Evolutionary conservation across 1,140 invertebrate genomes (phyloP).

Genomic region (Trialeurodes vaporariorum): DNA sequence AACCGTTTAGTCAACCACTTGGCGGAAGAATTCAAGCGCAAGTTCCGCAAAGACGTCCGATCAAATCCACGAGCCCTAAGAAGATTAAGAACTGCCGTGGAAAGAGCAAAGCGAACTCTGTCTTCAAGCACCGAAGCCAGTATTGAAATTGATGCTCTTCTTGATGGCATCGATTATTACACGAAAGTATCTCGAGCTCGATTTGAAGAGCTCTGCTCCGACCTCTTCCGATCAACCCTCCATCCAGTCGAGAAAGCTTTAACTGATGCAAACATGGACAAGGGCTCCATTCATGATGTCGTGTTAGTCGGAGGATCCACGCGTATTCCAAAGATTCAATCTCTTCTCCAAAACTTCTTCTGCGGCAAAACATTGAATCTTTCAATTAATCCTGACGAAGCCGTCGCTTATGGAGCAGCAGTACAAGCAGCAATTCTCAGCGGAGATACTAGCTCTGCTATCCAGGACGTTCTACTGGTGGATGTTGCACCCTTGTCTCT

Average conservation of each 20-base stretch:
- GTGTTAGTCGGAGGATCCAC: slow-evolving; percentile 97
- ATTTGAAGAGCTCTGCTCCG: slow-evolving; percentile 89
- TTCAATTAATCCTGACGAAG: slow-evolving; percentile 75
- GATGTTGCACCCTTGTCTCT: slow-evolving; percentile 40
- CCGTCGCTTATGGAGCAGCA: slow-evolving; percentile 55
- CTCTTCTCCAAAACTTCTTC: too few relatives aligned
- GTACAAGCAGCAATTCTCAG: slow-evolving; percentile 78
- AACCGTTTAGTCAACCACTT: too few relatives aligned
- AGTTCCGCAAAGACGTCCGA: slow-evolving; percentile 89
- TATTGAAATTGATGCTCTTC: slow-evolving; percentile 90
- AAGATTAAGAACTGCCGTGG: slow-evolving; percentile 84
- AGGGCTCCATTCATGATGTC: too few relatives aligned
- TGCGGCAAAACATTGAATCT: slow-evolving; percentile 96
- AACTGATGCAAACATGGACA: too few relatives aligned
- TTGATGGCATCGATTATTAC: slow-evolving; percentile 93
- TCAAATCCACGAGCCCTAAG: slow-evolving; percentile 82
- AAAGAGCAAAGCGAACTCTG: slow-evolving; percentile 91
- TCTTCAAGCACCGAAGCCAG: slow-evolving; percentile 85
- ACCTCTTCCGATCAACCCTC: slow-evolving; percentile 76
- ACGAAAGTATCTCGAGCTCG: slow-evolving; percentile 86
- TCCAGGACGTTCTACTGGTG: slow-evolving; percentile 42
- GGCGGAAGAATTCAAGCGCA: too few relatives aligned
- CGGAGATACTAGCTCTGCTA: slow-evolving; percentile 88
- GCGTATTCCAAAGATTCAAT: slow-evolving; percentile 94
- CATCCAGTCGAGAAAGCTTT: too few relatives aligned